Base-by-base conservation (phyloP, 2,113 vertebrate species). In the Mastomys coucha region DNA sequence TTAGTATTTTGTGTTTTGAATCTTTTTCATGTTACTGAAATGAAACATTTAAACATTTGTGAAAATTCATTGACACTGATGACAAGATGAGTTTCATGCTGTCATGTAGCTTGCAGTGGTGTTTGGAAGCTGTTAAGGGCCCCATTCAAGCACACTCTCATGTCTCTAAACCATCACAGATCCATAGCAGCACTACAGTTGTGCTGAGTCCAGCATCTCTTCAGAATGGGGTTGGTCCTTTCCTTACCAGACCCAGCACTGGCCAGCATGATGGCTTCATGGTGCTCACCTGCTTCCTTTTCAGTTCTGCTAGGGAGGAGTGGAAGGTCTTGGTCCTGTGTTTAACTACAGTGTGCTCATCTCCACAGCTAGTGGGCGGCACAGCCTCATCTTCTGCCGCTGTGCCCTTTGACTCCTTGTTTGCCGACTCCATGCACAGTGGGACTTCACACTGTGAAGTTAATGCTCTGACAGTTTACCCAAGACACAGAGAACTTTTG, bases 1-100 rank as follows among this genome's bases (percentile, higher is more conserved):
- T 93, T 91, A 9, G 77, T 56, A n/a, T 14, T 24, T 91, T 20
- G 31, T 72, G 90, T 14, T 36, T 58, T 33, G 39, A 49, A 13
- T 95, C 58, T 94, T 87, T 51, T 24, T 91, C 90, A 87, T 70
- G 3, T 94, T 89, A 31, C 42, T 91, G 31, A 92, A 95, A 81
- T 81, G 9, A 87, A 90, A 13, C 33, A 75, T 91, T 96, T 89
- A 92, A 89, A 88, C 58, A 77, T 86, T 49, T 92, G 56, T 77
- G 42, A 58, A 76, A 81, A 67, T 93, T 60, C 31, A 96, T 95
- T 1, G 12, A 33, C 86, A 94, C 72, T 69, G 67, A 94, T 69
- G 87, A 93, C 76, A 63, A 88, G 63, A 91, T 53, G 45, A 39
- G 14, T 89, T 97, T 93, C 20, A 49, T 67, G 31, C 39, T 93